These are phyloP conservation scores for Drosophila mimetica DNA, from an alignment of 2,888 invertebrate genomes.

Conservation along the genomic window DNA sequence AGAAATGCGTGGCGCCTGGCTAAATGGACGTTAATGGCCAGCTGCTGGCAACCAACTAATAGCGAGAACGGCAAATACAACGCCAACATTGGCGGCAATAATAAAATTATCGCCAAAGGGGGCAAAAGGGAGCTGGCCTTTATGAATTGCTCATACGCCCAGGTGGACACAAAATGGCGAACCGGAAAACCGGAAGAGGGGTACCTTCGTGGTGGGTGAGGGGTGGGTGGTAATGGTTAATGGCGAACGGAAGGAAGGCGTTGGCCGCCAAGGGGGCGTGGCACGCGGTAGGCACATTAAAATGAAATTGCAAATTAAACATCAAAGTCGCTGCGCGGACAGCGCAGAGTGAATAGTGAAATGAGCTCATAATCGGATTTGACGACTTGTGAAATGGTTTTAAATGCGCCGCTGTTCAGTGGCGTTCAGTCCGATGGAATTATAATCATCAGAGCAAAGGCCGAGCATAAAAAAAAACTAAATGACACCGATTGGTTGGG, in stretches of 20 bases:
- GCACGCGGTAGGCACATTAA: conserved; percentile 62
- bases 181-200: not conserved
- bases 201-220: too few species aligned
- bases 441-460: conserved; percentile 2
- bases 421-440: conserved; percentile 16
- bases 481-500: conserved; percentile 6
- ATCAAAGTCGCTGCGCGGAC: conserved; percentile 72
- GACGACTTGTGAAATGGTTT: conserved; percentile 79
- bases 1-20: conserved; percentile 77
- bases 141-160: conserved; percentile 73
- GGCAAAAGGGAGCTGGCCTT: conserved; percentile 40
- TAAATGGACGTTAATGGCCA: conserved; percentile 79
- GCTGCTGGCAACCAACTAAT: conserved; percentile 76
- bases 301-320: conserved; percentile 80
- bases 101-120: conserved; percentile 69
- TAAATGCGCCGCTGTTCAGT: conserved; percentile 47
- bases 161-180: conserved; percentile 52
- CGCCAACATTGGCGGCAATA: conserved; percentile 54
- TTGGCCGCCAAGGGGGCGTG: not conserved
- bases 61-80: conserved; percentile 69
- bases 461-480: conserved; percentile 9
- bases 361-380: conserved; percentile 80
- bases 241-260: conserved; percentile 27
- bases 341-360: conserved; percentile 58
- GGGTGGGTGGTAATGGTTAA: conserved; percentile 9